Base-by-base conservation (phyloP, 2,113 vertebrate genomes). In the Callospermophilus lateralis region DNA sequence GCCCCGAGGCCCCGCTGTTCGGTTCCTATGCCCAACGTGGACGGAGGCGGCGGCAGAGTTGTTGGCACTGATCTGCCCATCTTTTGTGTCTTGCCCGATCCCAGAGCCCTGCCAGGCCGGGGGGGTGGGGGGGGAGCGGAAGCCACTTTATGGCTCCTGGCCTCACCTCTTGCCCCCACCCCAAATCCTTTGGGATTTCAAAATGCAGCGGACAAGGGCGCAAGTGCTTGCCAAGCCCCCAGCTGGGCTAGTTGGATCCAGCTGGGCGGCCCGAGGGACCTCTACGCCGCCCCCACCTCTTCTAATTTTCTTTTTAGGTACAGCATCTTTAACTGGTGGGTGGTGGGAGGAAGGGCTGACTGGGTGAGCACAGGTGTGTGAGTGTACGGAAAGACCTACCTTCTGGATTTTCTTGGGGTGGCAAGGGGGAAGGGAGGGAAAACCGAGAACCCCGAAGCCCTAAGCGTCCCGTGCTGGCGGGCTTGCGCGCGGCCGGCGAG, bases 21-120 rank as follows among this genome's bases (percentile, higher is more conserved):
- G 3, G 55, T 4, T 74, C 42, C 9, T 55, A 58, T 11, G 63
- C 45, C 68, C 89, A 0, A 63, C 86, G 48, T 37, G 2, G 39
- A 16, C 78, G 13, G 48, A 19, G 68, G 92, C 55, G 70, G 94
- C 5, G 20, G 90, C 84, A 15, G 92, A 97, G 90, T 96, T 87
- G 84, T 55, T n/a, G 95, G 74, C 90, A 74, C n/a, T 1, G 90
- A 68, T 15, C 48, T 10, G 28, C 93, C 55, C 55, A 22, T 70
- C 93, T 97, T 97, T 97, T 97, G 97, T 97, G 97, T 96, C 76
- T 88, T 89, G 83, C 74, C 63, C 34, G 86, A 83, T 72, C 83
- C 94, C 84, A 15, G 83, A 89, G 90, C 81, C 63, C 4, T 65
- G 96, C 74, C 97, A 87, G 83, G 94, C 88, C 26, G 7, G 89